phyloP scores from a whole-genome alignment of 2,888 invertebrate genomes.

The Deilephila elpenor region DNA sequence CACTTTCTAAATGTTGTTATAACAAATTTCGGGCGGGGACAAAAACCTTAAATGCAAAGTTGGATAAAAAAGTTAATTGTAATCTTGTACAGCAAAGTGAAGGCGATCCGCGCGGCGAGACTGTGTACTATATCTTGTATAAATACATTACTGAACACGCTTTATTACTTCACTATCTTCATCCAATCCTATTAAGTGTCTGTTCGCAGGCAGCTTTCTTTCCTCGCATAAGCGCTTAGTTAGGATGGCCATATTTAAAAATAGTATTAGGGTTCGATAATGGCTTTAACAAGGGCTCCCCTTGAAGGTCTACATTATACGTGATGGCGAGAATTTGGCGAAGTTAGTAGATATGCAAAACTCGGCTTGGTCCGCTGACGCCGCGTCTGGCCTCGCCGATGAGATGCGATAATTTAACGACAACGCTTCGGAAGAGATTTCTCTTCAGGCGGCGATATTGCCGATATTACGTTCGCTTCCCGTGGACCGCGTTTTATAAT shows the following conservation, averaged over 20 bases:
- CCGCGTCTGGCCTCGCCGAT: conserved; percentile 71
- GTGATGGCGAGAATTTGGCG: conserved; percentile 65
- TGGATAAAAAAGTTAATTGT: conserved; percentile 58
- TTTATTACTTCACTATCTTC: conserved; percentile 82
- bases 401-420: conserved; percentile 77
- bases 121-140: conserved; percentile 71
- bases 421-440: conserved; percentile 65
- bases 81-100: conserved; percentile 70
- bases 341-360: conserved; percentile 77
- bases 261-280: conserved; percentile 80
- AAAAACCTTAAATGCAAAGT: conserved; percentile 16
- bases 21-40: conserved; percentile 10
- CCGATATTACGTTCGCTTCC: conserved; percentile 63
- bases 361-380: conserved; percentile 69
- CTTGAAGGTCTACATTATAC: conserved; percentile 69
- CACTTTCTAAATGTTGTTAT: conserved; percentile 13
- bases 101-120: conserved; percentile 68
- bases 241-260: conserved; percentile 78
- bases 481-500: conserved; percentile 66
- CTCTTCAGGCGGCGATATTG: conserved; percentile 67
- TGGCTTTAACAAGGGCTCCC: conserved; percentile 71
- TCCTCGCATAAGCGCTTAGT: conserved; percentile 65
- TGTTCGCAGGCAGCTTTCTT: conserved; percentile 59
- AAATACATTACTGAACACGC: conserved; percentile 83
- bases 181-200: conserved; percentile 82